Evolutionary conservation across 2,113 vertebrate genomes (phyloP).

Genomic region (Myiozetetes cayanensis): DNA sequence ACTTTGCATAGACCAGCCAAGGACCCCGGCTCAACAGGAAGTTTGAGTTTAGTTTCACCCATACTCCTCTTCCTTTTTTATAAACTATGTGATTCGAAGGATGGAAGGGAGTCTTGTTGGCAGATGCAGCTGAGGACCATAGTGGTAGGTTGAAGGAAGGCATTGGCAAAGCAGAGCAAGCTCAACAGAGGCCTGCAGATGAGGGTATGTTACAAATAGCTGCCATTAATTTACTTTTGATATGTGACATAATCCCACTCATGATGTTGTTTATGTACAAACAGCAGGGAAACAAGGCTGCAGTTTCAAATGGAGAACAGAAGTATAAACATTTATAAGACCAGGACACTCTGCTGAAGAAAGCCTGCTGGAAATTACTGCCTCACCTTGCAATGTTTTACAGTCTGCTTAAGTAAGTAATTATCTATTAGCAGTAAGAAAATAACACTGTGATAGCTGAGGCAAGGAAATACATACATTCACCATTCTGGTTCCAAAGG

Average conservation of each 20-base stretch:
- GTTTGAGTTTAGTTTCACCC: background rate
- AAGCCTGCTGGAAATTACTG: background rate
- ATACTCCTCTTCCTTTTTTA: background rate
- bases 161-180: background rate
- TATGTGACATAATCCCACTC: background rate
- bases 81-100: background rate
- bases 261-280: background rate
- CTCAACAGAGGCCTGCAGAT: background rate
- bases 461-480: background rate
- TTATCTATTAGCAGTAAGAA: background rate
- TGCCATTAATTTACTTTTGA: background rate
- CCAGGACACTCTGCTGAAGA: background rate
- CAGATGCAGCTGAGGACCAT: background rate
- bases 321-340: background rate
- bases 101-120: background rate
- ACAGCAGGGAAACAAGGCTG: background rate
- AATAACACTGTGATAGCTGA: background rate
- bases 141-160: background rate
- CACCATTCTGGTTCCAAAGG: background rate
- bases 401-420: background rate
- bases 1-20: background rate
- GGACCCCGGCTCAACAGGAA: background rate
- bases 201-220: background rate
- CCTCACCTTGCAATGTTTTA: accelerated
- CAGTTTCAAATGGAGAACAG: background rate